Conservation (phyloP, 2,888 invertebrate species). For the Rapana venosa region DNA sequence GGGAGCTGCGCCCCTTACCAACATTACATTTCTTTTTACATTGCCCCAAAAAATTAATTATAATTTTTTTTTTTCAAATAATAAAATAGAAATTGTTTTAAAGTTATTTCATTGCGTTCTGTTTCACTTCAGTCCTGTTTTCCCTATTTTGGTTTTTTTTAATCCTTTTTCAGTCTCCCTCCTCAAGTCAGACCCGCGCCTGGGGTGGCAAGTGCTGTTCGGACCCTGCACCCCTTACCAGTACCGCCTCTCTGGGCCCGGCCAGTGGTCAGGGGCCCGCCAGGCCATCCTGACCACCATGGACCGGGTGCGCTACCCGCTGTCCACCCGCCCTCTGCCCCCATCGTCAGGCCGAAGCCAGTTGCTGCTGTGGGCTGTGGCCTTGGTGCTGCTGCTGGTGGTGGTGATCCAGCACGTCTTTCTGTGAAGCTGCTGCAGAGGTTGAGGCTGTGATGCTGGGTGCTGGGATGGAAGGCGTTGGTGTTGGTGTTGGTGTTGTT, state of each 20-base stretch:
- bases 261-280: constrained; percentile 78
- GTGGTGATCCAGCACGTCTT: constrained; percentile 16
- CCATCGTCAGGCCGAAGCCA: neutral
- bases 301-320: constrained; percentile 63
- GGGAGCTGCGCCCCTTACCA: too few species aligned
- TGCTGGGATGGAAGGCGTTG: too few species aligned
- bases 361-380: constrained; percentile 2
- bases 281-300: constrained; percentile 77
- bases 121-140: too few species aligned
- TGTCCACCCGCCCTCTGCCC: constrained; percentile 55
- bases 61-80: too few species aligned
- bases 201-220: constrained; percentile 69
- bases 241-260: constrained; percentile 78
- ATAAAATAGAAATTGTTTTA: too few species aligned
- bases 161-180: constrained; percentile 60
- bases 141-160: too few species aligned
- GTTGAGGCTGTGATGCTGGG: too few species aligned
- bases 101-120: too few species aligned
- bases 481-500: too few species aligned
- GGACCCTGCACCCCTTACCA: constrained; percentile 77
- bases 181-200: constrained; percentile 62
- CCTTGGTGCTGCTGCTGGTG: neutral
- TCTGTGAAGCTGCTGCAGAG: neutral
- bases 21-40: too few species aligned
- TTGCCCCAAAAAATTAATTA: too few species aligned